Base-by-base conservation (phyloP, 2,888 invertebrate species). In the Gryllus longicercus region DNA sequence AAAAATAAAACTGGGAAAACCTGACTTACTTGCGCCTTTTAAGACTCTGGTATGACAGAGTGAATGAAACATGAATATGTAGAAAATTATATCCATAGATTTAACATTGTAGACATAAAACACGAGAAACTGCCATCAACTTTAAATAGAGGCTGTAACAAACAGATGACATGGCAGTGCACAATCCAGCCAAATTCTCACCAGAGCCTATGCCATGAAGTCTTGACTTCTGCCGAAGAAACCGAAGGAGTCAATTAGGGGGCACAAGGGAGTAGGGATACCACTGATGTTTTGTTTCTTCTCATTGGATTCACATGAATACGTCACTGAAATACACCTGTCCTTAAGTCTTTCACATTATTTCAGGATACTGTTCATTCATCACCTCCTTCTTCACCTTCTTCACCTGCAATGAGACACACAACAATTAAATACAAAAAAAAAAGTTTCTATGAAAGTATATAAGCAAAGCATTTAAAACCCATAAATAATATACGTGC, bases 381-480 rank as follows among this genome's bases (percentile, higher is more conserved):
- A 77, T 79, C 79, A 23, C 76, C 79, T 14, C 77, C 79, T 50
- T 77, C 79, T 21, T 74, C 79, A 63, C 51, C 77, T 25, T 79
- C 79, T 21, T 79, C 79, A 79, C 77, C 79, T 79, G 63, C 50
- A 51, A 79, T 49, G 11, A 74, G 74, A 38, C 38, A 1, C 38
- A 38, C 38, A 38, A 38, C 38, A 10, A 77, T 18, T 50, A 77
- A 76, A 23, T 76, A 12, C 5, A 77, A 2, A 11, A 14, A 23
- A 16, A 77, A 38, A 77, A 21, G 10, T 18, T 77, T 23, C 18
- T 11, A 38, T 38, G 38, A 38, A 76, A 76, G 16, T n/a, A 76
- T 4, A 77, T 51, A 18, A 12, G 38, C 38, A 38, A 38, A 38
- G 5, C 38, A 38, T 10, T 38, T 8, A 38, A 38, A 8, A 1